Conservation (phyloP, 2,797 vertebrate genomes). For the Typhlichthys eigenmanni region DNA sequence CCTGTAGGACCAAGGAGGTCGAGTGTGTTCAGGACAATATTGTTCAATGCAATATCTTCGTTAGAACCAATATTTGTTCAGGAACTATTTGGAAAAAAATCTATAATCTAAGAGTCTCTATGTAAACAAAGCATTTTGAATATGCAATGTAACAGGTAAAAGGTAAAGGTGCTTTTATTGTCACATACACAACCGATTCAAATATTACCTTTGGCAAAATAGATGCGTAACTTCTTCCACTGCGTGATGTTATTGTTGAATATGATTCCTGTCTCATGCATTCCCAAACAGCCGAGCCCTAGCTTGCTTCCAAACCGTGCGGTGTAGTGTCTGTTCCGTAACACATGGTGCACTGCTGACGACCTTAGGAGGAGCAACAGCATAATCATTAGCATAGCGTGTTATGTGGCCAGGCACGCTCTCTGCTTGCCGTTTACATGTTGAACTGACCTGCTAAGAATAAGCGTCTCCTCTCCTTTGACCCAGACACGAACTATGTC, state of each 20-base stretch:
- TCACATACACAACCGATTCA: too few relatives aligned
- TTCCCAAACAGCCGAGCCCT: slow-evolving; percentile 89
- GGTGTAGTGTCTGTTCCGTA: slow-evolving; percentile 84
- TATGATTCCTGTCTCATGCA: slow-evolving; percentile 93
- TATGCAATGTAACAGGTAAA: too few relatives aligned
- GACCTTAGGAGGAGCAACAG: slow-evolving; percentile 68
- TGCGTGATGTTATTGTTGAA: slow-evolving; percentile 88
- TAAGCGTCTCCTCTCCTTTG: slow-evolving; percentile 89
- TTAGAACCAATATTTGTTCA: too few relatives aligned
- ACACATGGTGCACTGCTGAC: slow-evolving; percentile 86
- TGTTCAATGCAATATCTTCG: too few relatives aligned
- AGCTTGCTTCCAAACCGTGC: slow-evolving; percentile 88
- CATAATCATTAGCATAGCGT: too few relatives aligned
- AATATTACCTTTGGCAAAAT: slow-evolving; percentile 88
- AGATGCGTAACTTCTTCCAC: slow-evolving; percentile 86
- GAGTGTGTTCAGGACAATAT: too few relatives aligned
- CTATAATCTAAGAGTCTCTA: too few relatives aligned
- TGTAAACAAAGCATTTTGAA: too few relatives aligned
- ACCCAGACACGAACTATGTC: slow-evolving; percentile 95
- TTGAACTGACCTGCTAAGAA: slow-evolving; percentile 89
- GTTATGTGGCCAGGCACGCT: background rate
- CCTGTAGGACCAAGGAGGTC: too few relatives aligned
- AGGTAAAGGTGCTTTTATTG: too few relatives aligned
- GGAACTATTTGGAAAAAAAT: too few relatives aligned
- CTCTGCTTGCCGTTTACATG: background rate